Evolutionary conservation across 1,140 invertebrate genomes (phyloP).

Genomic region (Bombus pyrosoma): DNA sequence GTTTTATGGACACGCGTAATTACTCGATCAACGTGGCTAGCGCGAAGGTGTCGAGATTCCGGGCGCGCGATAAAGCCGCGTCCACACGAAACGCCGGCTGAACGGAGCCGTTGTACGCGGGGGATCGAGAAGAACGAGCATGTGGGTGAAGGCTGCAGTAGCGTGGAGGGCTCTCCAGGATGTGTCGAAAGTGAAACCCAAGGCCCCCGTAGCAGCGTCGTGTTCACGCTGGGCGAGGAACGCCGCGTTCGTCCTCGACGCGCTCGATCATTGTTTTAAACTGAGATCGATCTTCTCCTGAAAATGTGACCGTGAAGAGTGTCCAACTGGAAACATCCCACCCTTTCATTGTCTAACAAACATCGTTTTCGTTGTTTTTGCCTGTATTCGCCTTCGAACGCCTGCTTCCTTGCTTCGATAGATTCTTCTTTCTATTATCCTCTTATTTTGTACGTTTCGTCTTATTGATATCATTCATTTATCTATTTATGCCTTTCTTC

Average conservation of each 20-base stretch:
- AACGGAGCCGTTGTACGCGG: slow-evolving; percentile 25
- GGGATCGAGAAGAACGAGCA: slow-evolving; percentile 74
- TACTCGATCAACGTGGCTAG: slow-evolving; percentile 41
- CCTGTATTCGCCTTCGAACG: background rate
- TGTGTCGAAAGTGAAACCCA: slow-evolving; percentile 81
- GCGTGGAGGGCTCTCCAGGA: slow-evolving; percentile 76
- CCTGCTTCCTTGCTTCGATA: slow-evolving; percentile 31
- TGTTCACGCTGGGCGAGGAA: background rate
- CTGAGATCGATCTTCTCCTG: slow-evolving; percentile 50
- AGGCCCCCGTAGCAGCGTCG: slow-evolving; percentile 57
- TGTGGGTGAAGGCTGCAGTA: slow-evolving; percentile 79
- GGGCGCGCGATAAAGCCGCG: slow-evolving; percentile 47
- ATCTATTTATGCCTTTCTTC: background rate
- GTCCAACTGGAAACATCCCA: slow-evolving; percentile 17
- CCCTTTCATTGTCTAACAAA: slow-evolving; percentile 20
- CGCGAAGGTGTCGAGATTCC: slow-evolving; percentile 56
- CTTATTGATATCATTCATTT: background rate
- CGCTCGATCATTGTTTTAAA: slow-evolving; percentile 58
- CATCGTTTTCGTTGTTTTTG: background rate
- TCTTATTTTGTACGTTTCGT: background rate
- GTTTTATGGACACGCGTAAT: slow-evolving; percentile 51
- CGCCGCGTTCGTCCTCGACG: slow-evolving; percentile 50
- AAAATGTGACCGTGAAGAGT: slow-evolving; percentile 35
- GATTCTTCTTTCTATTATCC: background rate
- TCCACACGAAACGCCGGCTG: slow-evolving; percentile 45